Base-by-base conservation (phyloP, 2,888 invertebrate genomes). In the Minunthozetes semirufus region DNA sequence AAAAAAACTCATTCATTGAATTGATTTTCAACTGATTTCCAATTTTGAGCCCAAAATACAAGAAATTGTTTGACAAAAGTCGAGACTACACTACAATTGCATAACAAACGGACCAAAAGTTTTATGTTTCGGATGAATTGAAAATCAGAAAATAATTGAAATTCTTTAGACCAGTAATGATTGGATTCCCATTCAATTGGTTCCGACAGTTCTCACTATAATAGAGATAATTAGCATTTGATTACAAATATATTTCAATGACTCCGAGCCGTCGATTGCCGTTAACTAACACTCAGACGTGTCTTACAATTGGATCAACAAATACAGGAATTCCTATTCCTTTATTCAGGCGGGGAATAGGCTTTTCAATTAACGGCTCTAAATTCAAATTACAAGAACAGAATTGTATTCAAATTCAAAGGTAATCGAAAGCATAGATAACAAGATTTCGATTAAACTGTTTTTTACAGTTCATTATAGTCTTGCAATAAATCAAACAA, bases 221-320 rank as follows among this genome's bases (percentile, higher is more conserved):
- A 42, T 42, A 42, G 42, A 42, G 42, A 59, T 59, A 27, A 59
- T 59, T 59, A 59, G 59, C 59, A 59, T 59, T 59, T 59, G 59
- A 59, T 59, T 29, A 59, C 27, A 29, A 59, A 9, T 25, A 56
- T 22, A 59, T 59, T 27, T 59, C 59, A 59, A 22, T 59, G 27
- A 8, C 25, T 13, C 15, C 15, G n/a, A n/a, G 33, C 33, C 8
- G 33, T 17, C 25, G 22, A 25, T 9, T 11, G 22, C 25, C 22
- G 56, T 27, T 59, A 29, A 59, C 59, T 9, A 22, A 13, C 59
- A 59, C 13, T 29, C 25, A 59, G 6, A 13, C 27, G 6, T 56
- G 22, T 15, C 8, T 25, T 13, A 29, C 27, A 59, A 59, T 59
- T 59, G 59, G 59, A 59, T 59, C 29, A 15, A 59, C 59, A 59